phyloP scores from a whole-genome alignment of 2,797 vertebrate species.

The Geotrypetes seraphini region DNA sequence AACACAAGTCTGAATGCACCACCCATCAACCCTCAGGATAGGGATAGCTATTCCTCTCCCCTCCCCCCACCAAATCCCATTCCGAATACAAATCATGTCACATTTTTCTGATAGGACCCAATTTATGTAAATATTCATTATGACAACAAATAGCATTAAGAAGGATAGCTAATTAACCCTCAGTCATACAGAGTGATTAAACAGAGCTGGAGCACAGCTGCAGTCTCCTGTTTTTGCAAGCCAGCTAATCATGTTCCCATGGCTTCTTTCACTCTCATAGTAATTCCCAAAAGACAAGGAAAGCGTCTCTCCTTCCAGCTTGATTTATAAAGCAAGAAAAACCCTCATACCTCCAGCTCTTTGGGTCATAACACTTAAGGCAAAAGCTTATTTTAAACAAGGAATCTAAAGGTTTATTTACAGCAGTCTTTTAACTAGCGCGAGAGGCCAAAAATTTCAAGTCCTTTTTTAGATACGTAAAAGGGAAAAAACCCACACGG shows the following conservation, averaged over 20 bases:
- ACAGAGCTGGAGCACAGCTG: slow-evolving; percentile 28
- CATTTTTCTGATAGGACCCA: slow-evolving; percentile 34
- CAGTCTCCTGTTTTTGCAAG: slow-evolving; percentile 34
- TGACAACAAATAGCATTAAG: slow-evolving; percentile 37
- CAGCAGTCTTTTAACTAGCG: slow-evolving; percentile 7
- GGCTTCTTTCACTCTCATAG: slow-evolving; percentile 21
- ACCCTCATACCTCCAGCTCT: too few relatives aligned
- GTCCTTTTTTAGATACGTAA: too few relatives aligned
- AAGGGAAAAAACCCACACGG: too few relatives aligned
- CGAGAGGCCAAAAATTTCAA: too few relatives aligned
- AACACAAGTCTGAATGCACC: slow-evolving; percentile 19
- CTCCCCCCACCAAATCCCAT: background rate
- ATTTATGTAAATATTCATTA: slow-evolving; percentile 43
- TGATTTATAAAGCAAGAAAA: too few relatives aligned
- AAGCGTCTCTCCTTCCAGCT: slow-evolving; percentile 23
- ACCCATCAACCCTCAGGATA: slow-evolving; percentile 11
- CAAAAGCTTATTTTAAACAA: slow-evolving; percentile 19
- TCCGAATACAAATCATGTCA: slow-evolving; percentile 22
- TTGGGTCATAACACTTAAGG: slow-evolving; percentile 26
- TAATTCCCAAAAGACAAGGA: slow-evolving; percentile 13
- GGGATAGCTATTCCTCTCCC: background rate
- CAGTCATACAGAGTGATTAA: slow-evolving; percentile 30
- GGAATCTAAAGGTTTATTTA: slow-evolving; percentile 14
- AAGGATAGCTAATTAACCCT: slow-evolving; percentile 47
- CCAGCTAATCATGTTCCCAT: too few relatives aligned